phyloP scores from a whole-genome alignment of 2,888 invertebrate genomes.

The Automeris io region DNA sequence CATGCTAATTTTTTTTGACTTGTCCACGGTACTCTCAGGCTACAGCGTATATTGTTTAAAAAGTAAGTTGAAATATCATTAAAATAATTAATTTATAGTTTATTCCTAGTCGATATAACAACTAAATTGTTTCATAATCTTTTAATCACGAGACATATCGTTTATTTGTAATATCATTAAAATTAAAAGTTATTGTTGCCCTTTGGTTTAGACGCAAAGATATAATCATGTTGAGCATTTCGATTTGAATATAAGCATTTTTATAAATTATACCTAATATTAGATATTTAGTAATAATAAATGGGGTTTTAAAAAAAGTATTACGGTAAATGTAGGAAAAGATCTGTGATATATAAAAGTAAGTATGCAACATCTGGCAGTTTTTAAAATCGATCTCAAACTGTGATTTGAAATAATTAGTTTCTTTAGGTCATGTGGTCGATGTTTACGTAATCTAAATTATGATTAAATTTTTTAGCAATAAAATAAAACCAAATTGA shows the following conservation, averaged over 20 bases:
- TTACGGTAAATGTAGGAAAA: slow-evolving; percentile 66
- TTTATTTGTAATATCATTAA: slow-evolving; percentile 22
- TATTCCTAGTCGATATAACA: slow-evolving; percentile 44
- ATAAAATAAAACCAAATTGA: slow-evolving; percentile 1
- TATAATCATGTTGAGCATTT: slow-evolving; percentile 10
- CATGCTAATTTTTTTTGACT: slow-evolving; percentile 34
- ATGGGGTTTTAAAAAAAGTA: slow-evolving; percentile 54
- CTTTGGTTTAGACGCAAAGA: not conserved
- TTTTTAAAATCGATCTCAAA: slow-evolving; percentile 59
- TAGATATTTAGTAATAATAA: slow-evolving; percentile 32
- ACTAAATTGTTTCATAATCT: slow-evolving; percentile 48
- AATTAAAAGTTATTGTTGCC: slow-evolving; percentile 3
- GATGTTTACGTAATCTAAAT: slow-evolving; percentile 17
- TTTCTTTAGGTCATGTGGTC: slow-evolving; percentile 22
- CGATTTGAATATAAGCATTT: slow-evolving; percentile 46
- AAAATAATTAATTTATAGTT: slow-evolving; percentile 30
- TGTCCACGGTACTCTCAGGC: slow-evolving; percentile 50
- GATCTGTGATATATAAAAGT: slow-evolving; percentile 69
- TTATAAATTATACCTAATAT: slow-evolving; percentile 34
- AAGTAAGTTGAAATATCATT: slow-evolving; percentile 28
- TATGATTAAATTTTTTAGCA: slow-evolving; percentile 1
- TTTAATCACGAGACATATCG: slow-evolving; percentile 60
- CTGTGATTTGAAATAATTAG: slow-evolving; percentile 46
- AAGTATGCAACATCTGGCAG: slow-evolving; percentile 65
- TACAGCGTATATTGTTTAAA: slow-evolving; percentile 23